Conservation (phyloP, 2,888 invertebrate species). For the Colostygia pectinataria region DNA sequence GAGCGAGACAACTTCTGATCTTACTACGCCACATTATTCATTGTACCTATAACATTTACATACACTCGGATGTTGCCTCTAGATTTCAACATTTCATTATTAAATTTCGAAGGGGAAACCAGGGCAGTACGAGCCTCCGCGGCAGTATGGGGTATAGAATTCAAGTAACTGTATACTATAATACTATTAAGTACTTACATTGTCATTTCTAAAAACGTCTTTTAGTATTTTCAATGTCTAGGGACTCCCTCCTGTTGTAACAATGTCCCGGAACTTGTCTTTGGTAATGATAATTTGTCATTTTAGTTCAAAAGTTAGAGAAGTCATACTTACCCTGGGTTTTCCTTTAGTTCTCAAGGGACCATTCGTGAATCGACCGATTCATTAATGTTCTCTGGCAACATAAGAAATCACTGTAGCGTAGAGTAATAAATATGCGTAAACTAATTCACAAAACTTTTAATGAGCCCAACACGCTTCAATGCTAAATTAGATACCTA, state of each 20-base stretch:
- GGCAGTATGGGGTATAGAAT: too few relatives aligned
- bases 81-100: background rate
- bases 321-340: background rate
- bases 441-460: slow-evolving; percentile 44
- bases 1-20: slow-evolving; percentile 36
- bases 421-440: slow-evolving; percentile 38
- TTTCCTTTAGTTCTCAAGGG: slow-evolving; percentile 1
- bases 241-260: too few relatives aligned
- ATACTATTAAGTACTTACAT: too few relatives aligned
- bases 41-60: background rate
- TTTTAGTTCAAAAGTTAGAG: too few relatives aligned
- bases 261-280: too few relatives aligned
- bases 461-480: slow-evolving; percentile 55
- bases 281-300: too few relatives aligned
- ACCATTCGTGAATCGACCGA: background rate
- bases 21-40: slow-evolving; percentile 34
- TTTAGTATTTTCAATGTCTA: too few relatives aligned
- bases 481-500: slow-evolving; percentile 41
- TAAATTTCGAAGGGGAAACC: background rate
- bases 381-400: slow-evolving; percentile 47
- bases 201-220: too few relatives aligned
- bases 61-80: slow-evolving; percentile 29
- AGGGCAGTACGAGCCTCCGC: background rate
- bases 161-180: too few relatives aligned
- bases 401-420: slow-evolving; percentile 64